These are phyloP conservation scores for Drosophila pectinifera DNA, from an alignment of 1,140 invertebrate species.

Conservation along the genomic window DNA sequence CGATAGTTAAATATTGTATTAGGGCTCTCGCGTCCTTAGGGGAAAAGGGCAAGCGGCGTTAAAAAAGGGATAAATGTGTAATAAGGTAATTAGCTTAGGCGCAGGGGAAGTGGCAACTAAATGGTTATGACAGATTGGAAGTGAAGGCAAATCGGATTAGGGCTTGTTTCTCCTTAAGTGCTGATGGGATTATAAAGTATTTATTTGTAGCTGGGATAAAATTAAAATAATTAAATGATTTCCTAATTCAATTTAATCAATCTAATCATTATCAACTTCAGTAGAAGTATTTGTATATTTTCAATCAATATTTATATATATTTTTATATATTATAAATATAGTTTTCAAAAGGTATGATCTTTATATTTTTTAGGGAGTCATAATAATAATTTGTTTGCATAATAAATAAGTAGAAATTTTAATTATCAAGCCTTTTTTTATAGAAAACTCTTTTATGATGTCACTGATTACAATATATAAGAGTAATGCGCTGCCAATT, in stretches of 20 bases:
- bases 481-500: not conserved
- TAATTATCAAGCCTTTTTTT: no score
- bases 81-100: slow-evolving; percentile 38
- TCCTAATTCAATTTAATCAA: no score
- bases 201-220: no score
- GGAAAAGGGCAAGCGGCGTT: slow-evolving; percentile 42
- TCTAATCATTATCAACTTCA: no score
- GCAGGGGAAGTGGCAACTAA: slow-evolving; percentile 11
- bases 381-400: no score
- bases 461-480: not conserved
- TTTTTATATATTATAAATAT: no score
- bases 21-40: slow-evolving; percentile 9
- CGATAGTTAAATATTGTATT: slow-evolving; percentile 54
- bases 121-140: slow-evolving; percentile 38
- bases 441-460: not conserved
- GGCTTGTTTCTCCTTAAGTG: slow-evolving; percentile 3
- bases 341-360: no score
- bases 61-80: slow-evolving; percentile 39
- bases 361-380: no score
- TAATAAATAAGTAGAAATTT: no score
- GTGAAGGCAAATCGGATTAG: not conserved
- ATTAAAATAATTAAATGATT: no score
- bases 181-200: slow-evolving; percentile 2
- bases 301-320: no score
- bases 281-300: not conserved